Conservation (phyloP, 1,140 invertebrate species). For the Zaprionus camerounensis region DNA sequence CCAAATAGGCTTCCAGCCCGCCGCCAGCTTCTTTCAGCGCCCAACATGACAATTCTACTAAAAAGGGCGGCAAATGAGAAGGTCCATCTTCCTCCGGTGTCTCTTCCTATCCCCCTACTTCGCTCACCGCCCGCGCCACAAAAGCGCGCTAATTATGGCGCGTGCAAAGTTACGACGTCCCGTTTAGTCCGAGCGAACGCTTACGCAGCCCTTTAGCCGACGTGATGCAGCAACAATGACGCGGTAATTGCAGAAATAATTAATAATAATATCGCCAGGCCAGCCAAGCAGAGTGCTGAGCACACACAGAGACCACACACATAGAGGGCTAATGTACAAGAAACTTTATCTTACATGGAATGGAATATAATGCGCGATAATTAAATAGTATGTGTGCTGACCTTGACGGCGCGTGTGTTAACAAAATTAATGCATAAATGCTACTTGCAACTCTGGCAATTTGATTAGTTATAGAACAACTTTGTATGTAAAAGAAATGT, state of each 20-base stretch:
- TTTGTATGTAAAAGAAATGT: not conserved
- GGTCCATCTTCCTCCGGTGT: conserved; percentile 11
- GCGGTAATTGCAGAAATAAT: conserved; percentile 81
- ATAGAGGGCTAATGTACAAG: not conserved
- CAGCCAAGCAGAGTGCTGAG: conserved; percentile 1
- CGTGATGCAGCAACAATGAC: conserved; percentile 79
- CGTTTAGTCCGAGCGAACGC: conserved; percentile 44
- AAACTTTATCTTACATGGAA: conserved; percentile 45
- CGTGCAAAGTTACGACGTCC: conserved; percentile 57
- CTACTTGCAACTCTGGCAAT: not conserved
- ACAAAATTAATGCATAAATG: not conserved
- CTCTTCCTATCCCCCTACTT: not conserved
- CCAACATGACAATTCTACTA: conserved; percentile 31
- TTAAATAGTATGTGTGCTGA: conserved; percentile 4
- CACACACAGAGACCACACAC: not conserved
- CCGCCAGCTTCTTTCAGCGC: conserved; percentile 15
- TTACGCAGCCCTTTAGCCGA: conserved; percentile 67
- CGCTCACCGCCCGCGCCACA: conserved; percentile 31
- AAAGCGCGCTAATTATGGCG: conserved; percentile 76
- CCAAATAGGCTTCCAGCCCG: conserved; percentile 21
- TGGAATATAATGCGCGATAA: not conserved
- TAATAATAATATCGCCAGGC: conserved; percentile 63
- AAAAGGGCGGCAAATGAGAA: conserved; percentile 68
- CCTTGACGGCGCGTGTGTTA: not conserved
- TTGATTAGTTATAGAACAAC: too few relatives aligned